Evolutionary conservation across 2,113 vertebrate genomes (phyloP), one percentile per base, ranked within the genome.

Genomic region (Solea senegalensis): DNA sequence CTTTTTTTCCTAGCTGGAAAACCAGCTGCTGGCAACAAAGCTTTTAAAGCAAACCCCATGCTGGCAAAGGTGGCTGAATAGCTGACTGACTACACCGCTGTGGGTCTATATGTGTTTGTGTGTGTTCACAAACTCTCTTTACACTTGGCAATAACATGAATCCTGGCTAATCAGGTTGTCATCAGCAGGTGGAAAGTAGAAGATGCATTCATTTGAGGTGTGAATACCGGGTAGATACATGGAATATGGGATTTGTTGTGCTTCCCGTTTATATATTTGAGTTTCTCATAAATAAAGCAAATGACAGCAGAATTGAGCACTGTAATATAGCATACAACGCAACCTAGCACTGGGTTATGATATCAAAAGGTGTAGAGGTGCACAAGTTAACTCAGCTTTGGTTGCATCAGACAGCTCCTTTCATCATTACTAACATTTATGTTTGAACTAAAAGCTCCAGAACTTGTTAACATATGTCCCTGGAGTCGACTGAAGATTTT

Each of bases 1-100:
- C 76, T 34, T 34, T 84, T 86, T 66, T 80, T 70, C 72, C 77
- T 78, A 70, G 84, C 83, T 83, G 74, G 82, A 79, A 77, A 79
- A 83, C 83, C 81, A 87, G 87, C 83, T 88, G 82, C 77, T 85
- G 69, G 78, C 69, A 48, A 70, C 77, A 81, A 83, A 67, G 85
- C 80, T 72, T 88, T 89, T 80, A 84, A 85, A 88, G 72, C 78
- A 81, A 84, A 83, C 77, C 82, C 69, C 78, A 55, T 62, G 70
- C 49, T 69, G 78, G 78, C 81, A 85, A 75, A 66, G 60, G 61
- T 66, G 58, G 39, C 63, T 69, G 76, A 76, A 12, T 46, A 44
- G 10, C 46, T 26, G 61, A 28, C 51, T 78, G 46, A 21, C 46
- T 49, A 52, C 34, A 27, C 46, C 72, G 21, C 39, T 64, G 54